These are phyloP conservation scores for Balaeniceps rex DNA, from an alignment of 2,113 vertebrate genomes.

Conservation along the genomic window DNA sequence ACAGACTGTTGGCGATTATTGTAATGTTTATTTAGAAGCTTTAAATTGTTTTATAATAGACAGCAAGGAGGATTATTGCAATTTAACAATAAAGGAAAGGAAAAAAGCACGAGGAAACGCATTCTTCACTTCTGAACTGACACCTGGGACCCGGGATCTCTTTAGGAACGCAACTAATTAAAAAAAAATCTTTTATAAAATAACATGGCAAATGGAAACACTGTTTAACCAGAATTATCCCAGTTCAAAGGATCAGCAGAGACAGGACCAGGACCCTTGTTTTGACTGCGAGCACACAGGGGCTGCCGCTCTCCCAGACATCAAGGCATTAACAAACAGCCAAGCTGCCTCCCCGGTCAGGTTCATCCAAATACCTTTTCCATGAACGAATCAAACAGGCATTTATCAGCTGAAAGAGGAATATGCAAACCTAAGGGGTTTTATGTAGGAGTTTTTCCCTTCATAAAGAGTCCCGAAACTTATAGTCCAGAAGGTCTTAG, in stretches of 20 bases:
- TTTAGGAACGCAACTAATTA: neutral
- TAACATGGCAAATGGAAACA: neutral
- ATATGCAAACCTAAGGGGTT: neutral
- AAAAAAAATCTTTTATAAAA: neutral
- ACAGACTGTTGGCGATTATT: neutral
- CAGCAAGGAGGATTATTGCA: neutral
- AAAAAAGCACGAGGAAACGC: neutral
- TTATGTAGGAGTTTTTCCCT: neutral
- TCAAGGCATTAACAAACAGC: neutral
- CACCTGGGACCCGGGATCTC: neutral
- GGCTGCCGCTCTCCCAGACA: neutral
- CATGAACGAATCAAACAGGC: neutral
- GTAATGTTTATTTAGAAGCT: neutral
- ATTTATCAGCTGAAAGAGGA: neutral
- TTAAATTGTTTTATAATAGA: neutral
- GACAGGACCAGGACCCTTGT: neutral
- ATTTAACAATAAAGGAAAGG: neutral
- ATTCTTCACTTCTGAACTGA: neutral
- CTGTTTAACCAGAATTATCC: neutral
- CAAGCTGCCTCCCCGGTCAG: neutral
- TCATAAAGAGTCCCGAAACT: neutral
- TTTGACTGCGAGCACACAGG: neutral
- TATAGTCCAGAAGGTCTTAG: slow-evolving; percentile 1
- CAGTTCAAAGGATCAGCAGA: neutral
- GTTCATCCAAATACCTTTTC: slow-evolving; percentile 3